These are phyloP conservation scores for Xestia rhomboidea DNA, from an alignment of 2,888 invertebrate species.

Conservation along the genomic window DNA sequence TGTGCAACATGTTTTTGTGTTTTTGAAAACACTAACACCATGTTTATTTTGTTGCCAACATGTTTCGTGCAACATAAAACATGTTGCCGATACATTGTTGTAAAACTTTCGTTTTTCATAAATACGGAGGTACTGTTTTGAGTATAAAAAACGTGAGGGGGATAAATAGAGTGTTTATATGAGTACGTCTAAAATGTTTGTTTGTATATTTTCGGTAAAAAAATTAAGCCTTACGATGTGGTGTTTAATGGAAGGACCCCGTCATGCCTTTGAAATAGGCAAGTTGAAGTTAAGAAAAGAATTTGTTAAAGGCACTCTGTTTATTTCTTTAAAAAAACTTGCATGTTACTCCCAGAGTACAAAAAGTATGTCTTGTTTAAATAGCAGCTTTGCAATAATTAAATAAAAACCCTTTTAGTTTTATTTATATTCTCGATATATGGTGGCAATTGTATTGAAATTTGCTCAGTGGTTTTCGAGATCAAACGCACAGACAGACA, in stretches of 20 bases:
- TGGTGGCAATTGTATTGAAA: slow-evolving; percentile 1
- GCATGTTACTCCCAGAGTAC: background rate
- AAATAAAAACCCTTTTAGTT: slow-evolving; percentile 11
- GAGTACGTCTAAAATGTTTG: background rate
- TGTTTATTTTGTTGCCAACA: slow-evolving; percentile 5
- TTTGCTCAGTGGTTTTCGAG: slow-evolving; percentile 37
- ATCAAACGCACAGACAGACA: slow-evolving; percentile 38
- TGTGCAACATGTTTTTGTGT: background rate
- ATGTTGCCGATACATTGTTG: slow-evolving; percentile 12
- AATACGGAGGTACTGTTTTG: background rate
- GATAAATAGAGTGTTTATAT: slow-evolving; percentile 19
- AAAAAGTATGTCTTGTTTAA: slow-evolving; percentile 7
- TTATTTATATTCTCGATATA: background rate
- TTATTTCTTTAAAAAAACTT: background rate
- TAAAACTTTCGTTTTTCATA: background rate
- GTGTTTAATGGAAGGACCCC: background rate
- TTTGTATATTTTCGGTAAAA: slow-evolving; percentile 37
- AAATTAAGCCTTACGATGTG: slow-evolving; percentile 25
- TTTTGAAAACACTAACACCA: background rate
- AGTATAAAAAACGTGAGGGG: background rate
- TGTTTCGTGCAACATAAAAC: background rate
- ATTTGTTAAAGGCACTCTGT: slow-evolving; percentile 12
- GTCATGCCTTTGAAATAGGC: background rate
- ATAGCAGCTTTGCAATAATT: slow-evolving; percentile 25
- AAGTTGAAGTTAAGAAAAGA: background rate